phyloP scores from a whole-genome alignment of 2,797 vertebrate genomes.

The Characodon lateralis region DNA sequence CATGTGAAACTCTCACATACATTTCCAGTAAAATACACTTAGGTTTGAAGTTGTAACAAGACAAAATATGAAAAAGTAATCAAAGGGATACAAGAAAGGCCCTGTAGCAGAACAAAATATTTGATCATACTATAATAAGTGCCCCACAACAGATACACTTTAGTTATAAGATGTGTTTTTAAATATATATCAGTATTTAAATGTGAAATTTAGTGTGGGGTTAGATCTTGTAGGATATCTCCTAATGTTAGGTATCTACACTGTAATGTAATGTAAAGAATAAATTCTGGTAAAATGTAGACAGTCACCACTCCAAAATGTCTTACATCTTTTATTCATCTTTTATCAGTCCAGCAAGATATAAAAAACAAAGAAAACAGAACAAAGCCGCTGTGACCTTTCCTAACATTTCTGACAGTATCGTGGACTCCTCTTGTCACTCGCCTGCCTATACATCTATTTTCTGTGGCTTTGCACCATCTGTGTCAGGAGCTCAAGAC shows the following conservation, averaged over 20 bases:
- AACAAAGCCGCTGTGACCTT: constrained; percentile 54
- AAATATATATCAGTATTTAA: not conserved
- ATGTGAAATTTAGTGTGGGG: not conserved
- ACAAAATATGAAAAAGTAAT: not conserved
- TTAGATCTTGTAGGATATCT: not conserved
- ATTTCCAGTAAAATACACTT: not conserved
- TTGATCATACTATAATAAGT: not conserved
- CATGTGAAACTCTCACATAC: too few species aligned
- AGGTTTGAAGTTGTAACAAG: not conserved
- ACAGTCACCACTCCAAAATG: constrained; percentile 1
- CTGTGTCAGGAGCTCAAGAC: constrained; percentile 40
- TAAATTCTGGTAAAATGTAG: not conserved
- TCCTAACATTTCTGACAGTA: constrained; percentile 40
- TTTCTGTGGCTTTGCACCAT: constrained; percentile 27
- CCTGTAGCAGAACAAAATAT: not conserved
- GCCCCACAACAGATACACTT: not conserved
- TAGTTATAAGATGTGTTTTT: not conserved
- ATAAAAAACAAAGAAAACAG: constrained; percentile 39
- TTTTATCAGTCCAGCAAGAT: constrained; percentile 43
- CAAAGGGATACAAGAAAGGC: not conserved
- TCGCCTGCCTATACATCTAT: constrained; percentile 21
- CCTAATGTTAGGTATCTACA: too few species aligned
- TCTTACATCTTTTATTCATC: constrained; percentile 4
- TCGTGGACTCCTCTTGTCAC: constrained; percentile 32
- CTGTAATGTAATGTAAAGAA: constrained; percentile 5